Conservation (phyloP, 2,113 vertebrate species). For the Petrocephalus zakoni region DNA sequence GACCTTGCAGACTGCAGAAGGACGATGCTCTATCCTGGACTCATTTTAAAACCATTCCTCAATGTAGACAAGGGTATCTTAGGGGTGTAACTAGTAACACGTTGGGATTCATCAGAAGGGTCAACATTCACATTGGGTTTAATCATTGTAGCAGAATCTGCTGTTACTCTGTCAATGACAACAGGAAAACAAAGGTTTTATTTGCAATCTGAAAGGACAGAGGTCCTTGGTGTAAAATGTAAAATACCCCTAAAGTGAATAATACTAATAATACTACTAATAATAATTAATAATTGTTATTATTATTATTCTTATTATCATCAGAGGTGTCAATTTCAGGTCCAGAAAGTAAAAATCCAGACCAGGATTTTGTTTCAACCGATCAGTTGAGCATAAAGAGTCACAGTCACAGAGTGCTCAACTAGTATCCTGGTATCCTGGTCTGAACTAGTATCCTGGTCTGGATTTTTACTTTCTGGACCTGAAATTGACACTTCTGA, state of each 20-base stretch:
- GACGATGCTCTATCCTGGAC: slow-evolving; percentile 3
- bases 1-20: slow-evolving; percentile 36
- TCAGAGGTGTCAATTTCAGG: too few species aligned
- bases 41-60: neutral
- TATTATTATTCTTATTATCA: too few species aligned
- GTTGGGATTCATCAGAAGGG: neutral
- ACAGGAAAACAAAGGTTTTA: neutral
- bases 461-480: too few species aligned
- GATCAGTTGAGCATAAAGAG: too few species aligned
- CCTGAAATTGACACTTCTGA: too few species aligned
- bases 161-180: neutral
- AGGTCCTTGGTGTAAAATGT: neutral
- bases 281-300: neutral
- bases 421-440: too few species aligned
- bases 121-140: neutral
- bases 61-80: neutral
- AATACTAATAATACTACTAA: neutral
- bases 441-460: too few species aligned
- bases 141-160: neutral
- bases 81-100: neutral
- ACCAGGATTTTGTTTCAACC: too few species aligned
- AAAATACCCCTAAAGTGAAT: neutral
- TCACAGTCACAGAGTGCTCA: too few species aligned
- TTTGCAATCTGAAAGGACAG: neutral
- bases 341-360: too few species aligned